phyloP scores from a whole-genome alignment of 1,140 invertebrate genomes.

The Piezodorus guildinii region DNA sequence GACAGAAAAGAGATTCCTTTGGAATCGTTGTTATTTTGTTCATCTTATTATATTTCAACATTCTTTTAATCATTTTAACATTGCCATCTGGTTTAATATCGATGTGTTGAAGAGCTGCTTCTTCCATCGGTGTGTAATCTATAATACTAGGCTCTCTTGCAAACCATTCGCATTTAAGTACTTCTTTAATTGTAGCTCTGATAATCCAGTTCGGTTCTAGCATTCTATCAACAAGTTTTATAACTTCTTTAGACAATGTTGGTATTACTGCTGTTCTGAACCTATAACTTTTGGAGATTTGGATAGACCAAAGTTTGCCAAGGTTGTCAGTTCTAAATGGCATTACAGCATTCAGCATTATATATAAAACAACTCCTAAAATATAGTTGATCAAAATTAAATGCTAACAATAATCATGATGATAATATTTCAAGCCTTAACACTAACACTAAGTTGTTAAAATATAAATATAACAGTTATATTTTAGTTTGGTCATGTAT shows the following conservation, averaged over 20 bases:
- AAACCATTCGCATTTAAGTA: not conserved
- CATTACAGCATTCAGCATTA: slow-evolving; percentile 62
- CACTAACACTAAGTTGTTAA: too few species aligned
- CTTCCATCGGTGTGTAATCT: not conserved
- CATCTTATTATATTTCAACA: not conserved
- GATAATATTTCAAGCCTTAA: too few species aligned
- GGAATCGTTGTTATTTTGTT: too few species aligned
- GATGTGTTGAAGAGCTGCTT: not conserved
- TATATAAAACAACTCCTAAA: slow-evolving; percentile 45
- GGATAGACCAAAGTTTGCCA: slow-evolving; percentile 3
- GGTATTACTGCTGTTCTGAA: slow-evolving; percentile 10
- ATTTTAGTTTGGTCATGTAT: too few species aligned
- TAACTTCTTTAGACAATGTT: slow-evolving; percentile 45
- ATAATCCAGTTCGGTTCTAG: slow-evolving; percentile 49
- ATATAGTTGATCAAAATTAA: not conserved
- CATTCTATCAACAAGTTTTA: slow-evolving; percentile 41
- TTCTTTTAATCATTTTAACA: not conserved
- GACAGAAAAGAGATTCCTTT: too few species aligned
- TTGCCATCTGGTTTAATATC: not conserved
- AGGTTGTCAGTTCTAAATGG: slow-evolving; percentile 43
- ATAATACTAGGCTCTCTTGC: not conserved
- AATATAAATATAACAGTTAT: too few species aligned
- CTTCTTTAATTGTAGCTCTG: not conserved
- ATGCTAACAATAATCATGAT: too few species aligned
- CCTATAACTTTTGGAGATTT: slow-evolving; percentile 8